Evolutionary conservation across 2,797 vertebrate genomes (phyloP).

Genomic region (Rhynchotus rufescens): DNA sequence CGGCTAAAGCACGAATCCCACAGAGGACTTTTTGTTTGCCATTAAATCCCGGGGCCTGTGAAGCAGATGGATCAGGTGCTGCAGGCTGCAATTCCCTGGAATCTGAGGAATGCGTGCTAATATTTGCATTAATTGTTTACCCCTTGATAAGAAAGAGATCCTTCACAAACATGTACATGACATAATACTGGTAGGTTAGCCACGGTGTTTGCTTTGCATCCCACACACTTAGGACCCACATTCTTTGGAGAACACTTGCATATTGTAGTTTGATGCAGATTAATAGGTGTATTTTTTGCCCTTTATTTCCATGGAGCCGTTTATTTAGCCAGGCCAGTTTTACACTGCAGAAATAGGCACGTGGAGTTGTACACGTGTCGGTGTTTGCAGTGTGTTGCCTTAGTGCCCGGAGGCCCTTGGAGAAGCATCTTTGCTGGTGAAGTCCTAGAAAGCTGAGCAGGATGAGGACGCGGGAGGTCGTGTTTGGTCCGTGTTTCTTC

Average conservation of each 20-base stretch:
- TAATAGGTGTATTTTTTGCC: not conserved
- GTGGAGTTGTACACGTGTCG: not conserved
- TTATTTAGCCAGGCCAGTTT: not conserved
- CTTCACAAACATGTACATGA: conserved; percentile 54
- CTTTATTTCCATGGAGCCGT: not conserved
- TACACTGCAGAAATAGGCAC: not conserved
- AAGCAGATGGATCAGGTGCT: not conserved
- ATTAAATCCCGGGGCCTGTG: not conserved
- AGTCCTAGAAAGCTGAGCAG: not conserved
- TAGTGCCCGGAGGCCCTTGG: rapidly evolving
- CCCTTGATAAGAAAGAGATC: conserved; percentile 73
- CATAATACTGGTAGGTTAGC: conserved; percentile 25
- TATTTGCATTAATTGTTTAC: conserved; percentile 71
- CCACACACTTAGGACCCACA: not conserved
- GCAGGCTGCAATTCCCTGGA: conserved; percentile 25
- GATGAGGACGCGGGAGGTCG: too few relatives aligned
- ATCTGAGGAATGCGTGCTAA: conserved; percentile 67
- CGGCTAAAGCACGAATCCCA: not conserved
- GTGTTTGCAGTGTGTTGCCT: not conserved
- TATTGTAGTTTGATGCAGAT: not conserved
- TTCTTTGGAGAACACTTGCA: conserved; percentile 7
- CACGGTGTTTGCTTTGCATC: conserved; percentile 61
- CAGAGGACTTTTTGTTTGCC: not conserved
- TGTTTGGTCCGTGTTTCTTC: not conserved
- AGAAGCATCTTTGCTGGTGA: not conserved